Percentiles rank a stretch among this genome's conserved stretches.
Evolutionary conservation across 2,113 vertebrate species (phyloP).

Genomic region (Zeus faber): DNA sequence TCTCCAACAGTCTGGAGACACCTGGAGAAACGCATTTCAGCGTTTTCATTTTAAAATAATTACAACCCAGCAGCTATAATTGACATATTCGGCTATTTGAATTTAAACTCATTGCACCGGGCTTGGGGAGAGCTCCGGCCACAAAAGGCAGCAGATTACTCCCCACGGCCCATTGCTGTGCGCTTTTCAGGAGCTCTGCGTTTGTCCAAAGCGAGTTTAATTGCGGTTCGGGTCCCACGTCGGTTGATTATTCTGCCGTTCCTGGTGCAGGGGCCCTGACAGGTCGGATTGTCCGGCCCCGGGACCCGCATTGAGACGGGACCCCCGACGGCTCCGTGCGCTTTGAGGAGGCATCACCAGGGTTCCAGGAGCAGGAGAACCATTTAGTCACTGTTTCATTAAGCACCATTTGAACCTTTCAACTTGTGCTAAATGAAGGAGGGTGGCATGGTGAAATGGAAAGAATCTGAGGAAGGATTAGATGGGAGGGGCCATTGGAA

Average conservation of each 20-base stretch:
- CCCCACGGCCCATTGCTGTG: conserved; percentile 65
- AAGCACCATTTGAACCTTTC: conserved; percentile 98
- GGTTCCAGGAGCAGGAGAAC: conserved; percentile 79
- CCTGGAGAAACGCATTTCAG: background rate
- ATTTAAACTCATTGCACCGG: conserved; percentile 33
- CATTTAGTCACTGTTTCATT: conserved; percentile 97
- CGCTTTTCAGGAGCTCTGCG: conserved; percentile 65
- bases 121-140: conserved; percentile 51
- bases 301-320: conserved; percentile 70
- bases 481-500: conserved; percentile 90
- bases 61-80: background rate
- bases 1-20: background rate
- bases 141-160: conserved; percentile 67
- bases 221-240: conserved; percentile 82
- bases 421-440: conserved; percentile 96
- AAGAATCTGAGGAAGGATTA: conserved; percentile 79
- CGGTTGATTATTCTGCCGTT: conserved; percentile 74
- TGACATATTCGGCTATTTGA: conserved; percentile 23
- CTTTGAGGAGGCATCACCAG: conserved; percentile 84
- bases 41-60: background rate
- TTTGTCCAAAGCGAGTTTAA: conserved; percentile 80
- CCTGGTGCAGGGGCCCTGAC: conserved; percentile 75
- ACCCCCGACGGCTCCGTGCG: conserved; percentile 72
- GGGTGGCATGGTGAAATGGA: conserved; percentile 85
- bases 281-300: conserved; percentile 77